Evolutionary conservation across 2,888 invertebrate species (phyloP).

Genomic region (Stramonita haemastoma): DNA sequence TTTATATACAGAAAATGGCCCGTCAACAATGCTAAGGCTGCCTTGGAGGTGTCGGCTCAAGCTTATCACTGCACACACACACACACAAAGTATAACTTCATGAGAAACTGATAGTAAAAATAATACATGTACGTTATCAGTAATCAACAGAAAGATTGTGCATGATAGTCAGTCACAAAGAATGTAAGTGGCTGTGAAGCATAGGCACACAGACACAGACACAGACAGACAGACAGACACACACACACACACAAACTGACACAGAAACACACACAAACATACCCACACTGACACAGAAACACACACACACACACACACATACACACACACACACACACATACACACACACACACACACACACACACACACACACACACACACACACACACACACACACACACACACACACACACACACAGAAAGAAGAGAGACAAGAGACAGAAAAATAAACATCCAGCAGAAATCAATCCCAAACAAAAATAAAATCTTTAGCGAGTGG

Average conservation of each 20-base stretch:
- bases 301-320: neutral
- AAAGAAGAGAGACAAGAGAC: no score
- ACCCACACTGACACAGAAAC: neutral
- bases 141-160: neutral
- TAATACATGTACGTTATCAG: neutral
- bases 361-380: neutral
- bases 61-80: slow-evolving; percentile 57
- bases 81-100: neutral
- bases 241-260: neutral
- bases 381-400: neutral
- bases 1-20: slow-evolving; percentile 64
- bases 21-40: slow-evolving; percentile 57
- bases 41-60: slow-evolving; percentile 54
- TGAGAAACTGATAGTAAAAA: no score
- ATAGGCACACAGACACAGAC: neutral
- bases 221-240: neutral
- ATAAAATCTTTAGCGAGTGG: no score
- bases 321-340: neutral
- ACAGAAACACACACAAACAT: neutral
- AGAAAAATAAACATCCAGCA: no score
- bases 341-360: neutral
- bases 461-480: no score
- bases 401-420: neutral
- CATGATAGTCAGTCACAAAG: neutral
- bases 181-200: neutral